Evolutionary conservation across 2,113 vertebrate species (phyloP), one percentile per base, ranked within the genome.

Genomic region (Oryzias woworae): DNA sequence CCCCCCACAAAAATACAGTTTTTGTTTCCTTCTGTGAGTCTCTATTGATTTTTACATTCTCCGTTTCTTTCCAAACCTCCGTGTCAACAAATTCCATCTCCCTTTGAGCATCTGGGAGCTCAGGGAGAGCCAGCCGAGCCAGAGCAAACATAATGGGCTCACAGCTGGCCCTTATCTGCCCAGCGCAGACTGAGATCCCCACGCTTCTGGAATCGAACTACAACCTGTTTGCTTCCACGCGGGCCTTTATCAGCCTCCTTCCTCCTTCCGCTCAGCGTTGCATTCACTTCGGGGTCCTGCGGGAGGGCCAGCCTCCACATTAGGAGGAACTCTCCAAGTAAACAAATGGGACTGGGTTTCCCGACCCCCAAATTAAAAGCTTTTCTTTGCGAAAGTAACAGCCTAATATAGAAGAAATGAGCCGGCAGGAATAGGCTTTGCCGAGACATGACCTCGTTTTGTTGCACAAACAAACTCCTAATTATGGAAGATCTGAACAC

Each of bases 271-370:
- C 28, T 56, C 66, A 28, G 48, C 62, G 46, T 55, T 65, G 23
- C 64, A 75, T 75, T 85, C 75, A 70, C 61, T 13, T 12, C 20
- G 0, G 7, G 26, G 65, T 73, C 85, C 71, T 18, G 54, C 1
- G 73, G 82, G 85, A 79, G 4, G 6, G 36, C 72, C 74, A 58
- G 79, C 74, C 61, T 78, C 64, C 58, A 51, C 62, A 16, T 61
- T 56, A 41, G 67, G 58, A 71, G 42, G 63, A 56, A 71, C 67
- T 68, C 75, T 17, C 36, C 48, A 61, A 62, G 66, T 73, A 82
- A 81, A 83, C 85, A 85, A 85, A 77, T 71, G 66, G 75, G 73
- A 82, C 60, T 77, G 68, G 70, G 72, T 78, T 42, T 69, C 10
- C 36, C 26, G 36, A 8, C 66, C 63, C 26, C 63, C 66, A 81